Percentiles rank a stretch among this genome's conserved stretches.
Evolutionary conservation across 2,888 invertebrate species (phyloP).

Genomic region (Pristionchus exspectatus): DNA sequence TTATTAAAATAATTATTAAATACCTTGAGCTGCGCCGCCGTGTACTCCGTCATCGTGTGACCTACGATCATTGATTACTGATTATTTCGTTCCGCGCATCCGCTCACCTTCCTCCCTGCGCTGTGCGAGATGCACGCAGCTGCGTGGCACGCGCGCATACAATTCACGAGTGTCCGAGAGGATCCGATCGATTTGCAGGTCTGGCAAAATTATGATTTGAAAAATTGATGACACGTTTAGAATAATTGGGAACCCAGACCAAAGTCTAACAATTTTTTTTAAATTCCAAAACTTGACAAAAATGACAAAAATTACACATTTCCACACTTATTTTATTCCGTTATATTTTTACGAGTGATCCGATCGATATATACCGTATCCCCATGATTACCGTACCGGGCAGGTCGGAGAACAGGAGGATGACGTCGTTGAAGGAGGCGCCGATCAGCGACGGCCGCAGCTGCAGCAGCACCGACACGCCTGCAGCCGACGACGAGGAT

Average conservation of each 20-base stretch:
- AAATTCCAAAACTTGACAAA: not conserved
- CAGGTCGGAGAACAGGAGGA: slow-evolving; percentile 96
- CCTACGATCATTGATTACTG: slow-evolving; percentile 36
- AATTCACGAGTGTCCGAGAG: slow-evolving; percentile 63
- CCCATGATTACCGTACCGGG: slow-evolving; percentile 83
- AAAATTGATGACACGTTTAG: not conserved
- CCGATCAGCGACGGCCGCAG: slow-evolving; percentile 88
- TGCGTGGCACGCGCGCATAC: slow-evolving; percentile 65
- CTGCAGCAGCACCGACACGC: slow-evolving; percentile 91
- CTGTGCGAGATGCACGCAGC: slow-evolving; percentile 62
- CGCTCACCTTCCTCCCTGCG: slow-evolving; percentile 34
- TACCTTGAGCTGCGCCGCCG: slow-evolving; percentile 31
- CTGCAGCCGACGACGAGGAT: not conserved
- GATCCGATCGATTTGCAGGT: slow-evolving; percentile 70
- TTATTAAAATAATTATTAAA: not conserved
- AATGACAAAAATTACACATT: too few species aligned
- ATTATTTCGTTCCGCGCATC: not conserved
- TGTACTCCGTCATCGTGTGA: slow-evolving; percentile 49
- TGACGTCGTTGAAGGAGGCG: slow-evolving; percentile 98
- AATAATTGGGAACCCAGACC: too few species aligned
- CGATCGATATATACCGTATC: slow-evolving; percentile 31
- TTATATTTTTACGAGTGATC: not conserved
- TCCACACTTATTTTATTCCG: not conserved
- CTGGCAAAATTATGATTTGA: slow-evolving; percentile 52
- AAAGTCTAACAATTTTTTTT: too few species aligned